Base-by-base conservation (phyloP, 2,888 invertebrate genomes). In the Phlogophora meticulosa region DNA sequence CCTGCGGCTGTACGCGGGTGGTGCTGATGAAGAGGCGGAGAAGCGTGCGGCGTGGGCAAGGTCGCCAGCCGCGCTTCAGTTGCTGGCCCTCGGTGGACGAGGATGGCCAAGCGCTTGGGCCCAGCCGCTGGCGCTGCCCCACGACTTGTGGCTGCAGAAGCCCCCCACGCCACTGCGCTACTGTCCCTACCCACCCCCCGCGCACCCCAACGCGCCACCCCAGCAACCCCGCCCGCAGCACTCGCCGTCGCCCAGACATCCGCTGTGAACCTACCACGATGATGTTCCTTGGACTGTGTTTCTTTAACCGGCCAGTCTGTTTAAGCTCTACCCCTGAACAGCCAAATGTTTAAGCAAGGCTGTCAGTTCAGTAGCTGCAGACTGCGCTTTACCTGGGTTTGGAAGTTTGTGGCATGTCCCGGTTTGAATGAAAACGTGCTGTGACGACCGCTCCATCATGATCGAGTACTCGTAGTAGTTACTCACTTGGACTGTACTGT, bases 131-230 rank as follows among this genome's bases (percentile, higher is more conserved):
- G 95, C 98, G 38, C 95, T 98, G 58, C 98, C 98, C 82, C 98
- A 98, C 73, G 98, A 98, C 89, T 98, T 98, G 11, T 98, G 98
- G 96, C 97, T 98, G 97, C 98, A 98, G 96, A 98, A 98, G 90
- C 98, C 98, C 0, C 96, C 95, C 3, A 86, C 95, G 36, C 95
- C 96, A 1, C 94, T 96, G 15, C 96, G 96, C 84, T 95, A 95
- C 88, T 96, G 96, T 86, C 96, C 97, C 11, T 96, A 96, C 81
- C 96, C 97, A n/a, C 96, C 96, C 15, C 95, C 95, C 22, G 76
- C 93, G 63, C 94, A 91, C 76, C 90, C 89, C 22, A 80, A 85
- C 38, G 84, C 87, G 17, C 83, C 87, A 0, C 81, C 89, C 32
- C 53, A 52, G 11, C 67, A 72, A 28, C 43, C 78, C 34, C 86